Evolutionary conservation across 2,113 vertebrate species (phyloP).

Genomic region (Zapus hudsonius): DNA sequence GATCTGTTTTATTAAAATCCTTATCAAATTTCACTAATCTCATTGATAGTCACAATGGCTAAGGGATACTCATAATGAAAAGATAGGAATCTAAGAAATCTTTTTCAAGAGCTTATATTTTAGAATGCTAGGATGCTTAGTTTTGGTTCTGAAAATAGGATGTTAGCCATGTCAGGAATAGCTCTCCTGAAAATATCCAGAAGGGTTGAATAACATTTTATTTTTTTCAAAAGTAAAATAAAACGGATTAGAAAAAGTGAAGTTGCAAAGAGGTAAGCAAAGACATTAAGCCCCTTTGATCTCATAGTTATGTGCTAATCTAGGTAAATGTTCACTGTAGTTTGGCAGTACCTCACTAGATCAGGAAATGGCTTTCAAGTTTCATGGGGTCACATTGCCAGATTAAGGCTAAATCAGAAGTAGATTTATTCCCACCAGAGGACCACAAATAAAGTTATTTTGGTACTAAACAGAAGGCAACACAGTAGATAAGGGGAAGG

Average conservation of each 20-base stretch:
- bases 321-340: not conserved
- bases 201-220: not conserved
- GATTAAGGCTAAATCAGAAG: constrained; percentile 33
- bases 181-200: constrained; percentile 34
- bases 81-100: constrained; percentile 25
- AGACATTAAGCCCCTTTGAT: constrained; percentile 20
- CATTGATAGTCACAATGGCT: constrained; percentile 19
- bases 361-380: constrained; percentile 28
- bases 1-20: constrained; percentile 4
- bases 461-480: constrained; percentile 1
- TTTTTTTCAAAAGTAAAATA: not conserved
- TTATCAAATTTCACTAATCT: constrained; percentile 48
- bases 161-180: constrained; percentile 8
- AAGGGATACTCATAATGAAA: constrained; percentile 13
- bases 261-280: not conserved
- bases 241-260: constrained; percentile 27
- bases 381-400: not conserved
- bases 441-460: not conserved
- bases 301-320: not conserved
- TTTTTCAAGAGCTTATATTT: not conserved
- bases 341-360: not conserved
- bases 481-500: not conserved
- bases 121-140: constrained; percentile 31
- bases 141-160: constrained; percentile 1
- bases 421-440: not conserved